phyloP scores from a whole-genome alignment of 53 echinoderm and acorn worm genomes.

The Holothuria leucospilota region DNA sequence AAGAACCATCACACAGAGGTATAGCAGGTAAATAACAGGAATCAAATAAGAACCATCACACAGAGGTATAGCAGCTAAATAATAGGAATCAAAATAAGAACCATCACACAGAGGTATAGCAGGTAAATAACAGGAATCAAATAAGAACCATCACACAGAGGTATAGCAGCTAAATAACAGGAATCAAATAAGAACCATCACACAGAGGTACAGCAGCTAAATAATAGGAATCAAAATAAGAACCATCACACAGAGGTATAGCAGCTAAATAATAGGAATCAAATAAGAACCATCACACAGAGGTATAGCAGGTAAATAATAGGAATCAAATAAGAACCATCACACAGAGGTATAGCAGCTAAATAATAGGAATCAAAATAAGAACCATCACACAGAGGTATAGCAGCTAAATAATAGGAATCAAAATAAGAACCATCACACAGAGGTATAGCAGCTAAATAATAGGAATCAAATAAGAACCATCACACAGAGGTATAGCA shows the following conservation, averaged over 20 bases:
- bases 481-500: not conserved
- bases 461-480: not conserved
- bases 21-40: constrained; percentile 52
- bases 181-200: not conserved
- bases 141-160: too few relatives aligned
- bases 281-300: not conserved
- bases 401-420: constrained; percentile 52
- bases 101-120: too few relatives aligned
- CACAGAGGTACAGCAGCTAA: constrained; percentile 40
- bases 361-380: not conserved
- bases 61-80: constrained; percentile 44
- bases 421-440: not conserved
- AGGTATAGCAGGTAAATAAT: constrained; percentile 48
- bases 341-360: constrained; percentile 43
- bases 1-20: too few relatives aligned
- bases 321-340: not conserved
- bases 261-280: constrained; percentile 52
- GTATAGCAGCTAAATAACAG: constrained; percentile 53
- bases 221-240: not conserved
- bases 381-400: too few relatives aligned
- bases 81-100: not conserved
- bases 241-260: too few relatives aligned
- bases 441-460: constrained; percentile 44
- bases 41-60: not conserved
- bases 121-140: constrained; percentile 48